Evolutionary conservation across 2,888 invertebrate genomes (phyloP), one percentile per base, ranked within the genome.

Genomic region (Drosophila suboccidentalis): DNA sequence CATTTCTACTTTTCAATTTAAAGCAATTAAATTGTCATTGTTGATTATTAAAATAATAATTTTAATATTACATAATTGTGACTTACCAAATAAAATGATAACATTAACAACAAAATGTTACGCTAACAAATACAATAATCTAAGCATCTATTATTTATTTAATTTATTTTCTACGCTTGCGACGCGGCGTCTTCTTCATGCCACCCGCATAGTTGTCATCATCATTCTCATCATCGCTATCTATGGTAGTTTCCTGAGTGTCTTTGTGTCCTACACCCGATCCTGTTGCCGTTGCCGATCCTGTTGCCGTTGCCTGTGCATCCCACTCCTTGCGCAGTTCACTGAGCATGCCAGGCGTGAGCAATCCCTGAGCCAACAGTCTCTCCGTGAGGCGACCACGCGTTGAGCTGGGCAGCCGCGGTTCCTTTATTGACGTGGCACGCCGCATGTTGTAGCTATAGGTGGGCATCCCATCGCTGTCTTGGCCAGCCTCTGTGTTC

Each of bases 311-410:
- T 17, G 17, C 34, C 34, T 94, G 92, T 15, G 93, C 91, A 69
- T 94, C 93, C 94, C 97, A 95, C 93, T 98, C 98, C 83, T 95
- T 95, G 82, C 96, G 95, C 64, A 98, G 93, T 93, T 97, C 96
- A 90, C 96, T 95, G 61, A 98, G 92, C 96, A 98, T 97, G 75
- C 95, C 95, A 6, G 97, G 97, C 6, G 98, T 97, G 59, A 98
- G 93, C 9, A 98, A 93, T 3, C 98, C 98, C 94, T 97, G 95
- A 0, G 95, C 95, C 50, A 97, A 91, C 39, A 97, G 90, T 88
- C 95, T 93, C 92, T 96, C 93, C 51, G 97, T 94, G 87, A 98
- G 90, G 80, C 95, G 93, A 3, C 95, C 95, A 85, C 94, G 89
- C 36, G 89, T 58, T 67, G 83, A 53, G 38, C 80, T 79, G 8